These are phyloP conservation scores for Ceyx cyanopectus DNA, from an alignment of 2,113 vertebrate genomes.

Conservation along the genomic window DNA sequence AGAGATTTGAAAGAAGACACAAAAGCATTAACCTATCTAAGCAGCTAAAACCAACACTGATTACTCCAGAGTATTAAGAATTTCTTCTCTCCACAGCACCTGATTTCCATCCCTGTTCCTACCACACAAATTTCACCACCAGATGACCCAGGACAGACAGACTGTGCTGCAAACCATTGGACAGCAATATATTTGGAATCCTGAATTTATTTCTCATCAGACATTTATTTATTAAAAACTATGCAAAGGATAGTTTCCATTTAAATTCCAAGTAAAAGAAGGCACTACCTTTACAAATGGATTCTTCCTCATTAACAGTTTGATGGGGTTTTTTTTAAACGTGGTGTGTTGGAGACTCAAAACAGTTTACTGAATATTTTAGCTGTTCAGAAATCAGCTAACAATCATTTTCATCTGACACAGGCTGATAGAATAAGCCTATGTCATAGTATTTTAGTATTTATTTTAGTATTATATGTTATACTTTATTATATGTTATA, in stretches of 20 bases:
- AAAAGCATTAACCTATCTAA: constrained; percentile 30
- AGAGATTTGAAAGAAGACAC: not conserved
- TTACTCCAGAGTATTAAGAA: not conserved
- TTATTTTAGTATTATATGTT: too few relatives aligned
- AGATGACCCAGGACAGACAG: not conserved
- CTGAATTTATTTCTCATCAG: not conserved
- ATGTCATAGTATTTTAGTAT: too few relatives aligned
- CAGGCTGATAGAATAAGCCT: not conserved
- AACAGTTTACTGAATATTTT: not conserved
- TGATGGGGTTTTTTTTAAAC: not conserved
- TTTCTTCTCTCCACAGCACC: not conserved
- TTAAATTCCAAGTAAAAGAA: not conserved
- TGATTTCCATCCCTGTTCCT: not conserved
- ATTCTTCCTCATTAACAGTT: not conserved
- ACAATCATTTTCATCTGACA: not conserved
- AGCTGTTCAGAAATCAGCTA: not conserved
- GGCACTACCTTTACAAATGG: not conserved
- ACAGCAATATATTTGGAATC: not conserved
- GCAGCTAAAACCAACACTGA: not conserved
- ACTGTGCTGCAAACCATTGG: not conserved
- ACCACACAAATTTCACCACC: not conserved
- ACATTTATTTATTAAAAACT: not conserved
- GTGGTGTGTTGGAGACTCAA: not conserved
- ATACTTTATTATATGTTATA: too few relatives aligned
- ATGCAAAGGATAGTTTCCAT: not conserved